Base-by-base conservation (phyloP, 2,113 vertebrate species). In the Phaethornis superciliosus region DNA sequence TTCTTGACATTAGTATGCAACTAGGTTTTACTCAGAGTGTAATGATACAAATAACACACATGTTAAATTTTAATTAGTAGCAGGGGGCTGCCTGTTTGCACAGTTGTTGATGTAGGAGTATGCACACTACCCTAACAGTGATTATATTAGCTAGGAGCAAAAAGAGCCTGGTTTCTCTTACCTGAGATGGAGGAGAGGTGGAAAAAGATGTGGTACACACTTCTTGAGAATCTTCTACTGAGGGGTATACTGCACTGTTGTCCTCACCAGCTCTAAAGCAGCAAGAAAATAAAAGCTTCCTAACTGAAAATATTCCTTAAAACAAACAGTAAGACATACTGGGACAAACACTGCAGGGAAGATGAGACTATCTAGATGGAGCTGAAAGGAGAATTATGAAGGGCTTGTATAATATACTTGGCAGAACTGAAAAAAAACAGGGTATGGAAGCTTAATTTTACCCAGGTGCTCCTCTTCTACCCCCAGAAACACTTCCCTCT, bases 181-280 rank as follows among this genome's bases (percentile, higher is more conserved):
- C 99, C 98, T 99, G 99, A 81, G 99, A 99, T 49, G 99, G 99
- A 84, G 99, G 99, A 24, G 99, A 99, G 82, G 99, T 99, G 95
- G 99, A 99, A 97, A 99, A 99, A 64, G 99, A 99, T 11, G 99
- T 99, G 91, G 99, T 98, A 93, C 99, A 99, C 90, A 99, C 99
- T 98, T 99, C 99, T 96, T 99, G 99, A 9, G 99, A 99, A 55
- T 99, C 99, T 96, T 99, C 99, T 81, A 99, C 98, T 19, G 98
- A 98, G 35, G 97, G 97, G 59, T 98, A 99, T 3, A 94, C 89
- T 28, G 97, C 97, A 54, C 97, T 98, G 11, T 98, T 98, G 32
- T 99, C 99, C 37, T 99, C 99, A 6, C 98, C 98, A 65, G 98
- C 93, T 96, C 98, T 98, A 67, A 16, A 90, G 52, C 11, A 88